phyloP scores from a whole-genome alignment of 1,140 invertebrate species.

The Cyphomyrmex costatus region DNA sequence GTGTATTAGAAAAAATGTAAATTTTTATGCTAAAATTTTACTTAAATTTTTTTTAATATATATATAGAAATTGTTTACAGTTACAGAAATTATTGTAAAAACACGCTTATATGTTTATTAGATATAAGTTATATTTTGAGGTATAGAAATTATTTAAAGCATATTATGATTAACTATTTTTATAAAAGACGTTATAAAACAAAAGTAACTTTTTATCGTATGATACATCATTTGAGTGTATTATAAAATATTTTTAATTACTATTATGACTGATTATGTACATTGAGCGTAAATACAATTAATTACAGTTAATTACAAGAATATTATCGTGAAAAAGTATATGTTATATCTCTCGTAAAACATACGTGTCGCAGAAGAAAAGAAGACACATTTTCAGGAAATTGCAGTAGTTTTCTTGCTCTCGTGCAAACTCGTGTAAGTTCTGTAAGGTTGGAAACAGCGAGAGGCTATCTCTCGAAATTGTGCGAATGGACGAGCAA shows the following conservation, averaged over 20 bases:
- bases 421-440: background rate
- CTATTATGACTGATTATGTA: background rate
- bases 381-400: slow-evolving; percentile 41
- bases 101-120: background rate
- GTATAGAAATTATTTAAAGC: background rate
- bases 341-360: slow-evolving; percentile 38
- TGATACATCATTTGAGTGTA: background rate
- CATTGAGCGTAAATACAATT: background rate
- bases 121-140: background rate
- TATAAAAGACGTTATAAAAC: background rate
- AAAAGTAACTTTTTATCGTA: background rate
- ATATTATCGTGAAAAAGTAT: background rate
- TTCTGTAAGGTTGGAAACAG: background rate
- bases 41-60: too few relatives aligned
- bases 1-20: background rate
- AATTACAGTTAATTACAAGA: background rate
- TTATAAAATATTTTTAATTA: background rate
- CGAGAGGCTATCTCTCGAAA: background rate
- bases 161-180: background rate
- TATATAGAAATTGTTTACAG: too few relatives aligned
- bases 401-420: slow-evolving; percentile 54
- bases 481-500: slow-evolving; percentile 9
- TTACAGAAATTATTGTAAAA: background rate
- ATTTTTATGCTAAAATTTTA: background rate
- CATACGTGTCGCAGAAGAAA: slow-evolving; percentile 30